phyloP scores from a whole-genome alignment of 2,797 vertebrate species.

The Sebastes hubbsi region DNA sequence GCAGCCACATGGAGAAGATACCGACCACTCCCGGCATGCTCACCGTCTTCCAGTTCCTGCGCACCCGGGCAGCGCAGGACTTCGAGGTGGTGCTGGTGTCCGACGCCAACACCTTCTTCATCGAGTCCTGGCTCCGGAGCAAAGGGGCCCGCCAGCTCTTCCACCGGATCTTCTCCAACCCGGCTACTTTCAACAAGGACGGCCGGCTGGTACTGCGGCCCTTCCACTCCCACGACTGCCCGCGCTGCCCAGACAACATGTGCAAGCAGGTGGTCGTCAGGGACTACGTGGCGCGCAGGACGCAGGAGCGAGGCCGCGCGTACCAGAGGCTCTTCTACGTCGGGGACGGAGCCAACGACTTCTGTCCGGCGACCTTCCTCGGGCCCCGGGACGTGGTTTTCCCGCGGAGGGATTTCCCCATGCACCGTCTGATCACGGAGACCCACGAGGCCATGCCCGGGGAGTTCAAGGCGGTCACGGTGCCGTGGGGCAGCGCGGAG shows the following conservation, averaged over 20 bases:
- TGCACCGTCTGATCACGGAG: conserved; percentile 92
- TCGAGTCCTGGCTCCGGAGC: conserved; percentile 88
- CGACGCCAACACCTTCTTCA: conserved; percentile 93
- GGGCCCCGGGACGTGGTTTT: conserved; percentile 87
- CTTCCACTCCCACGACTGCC: conserved; percentile 92
- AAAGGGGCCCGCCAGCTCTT: conserved; percentile 85
- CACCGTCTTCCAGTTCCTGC: conserved; percentile 89
- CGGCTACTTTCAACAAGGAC: conserved; percentile 86
- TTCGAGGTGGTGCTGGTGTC: conserved; percentile 94
- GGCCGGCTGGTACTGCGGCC: conserved; percentile 89
- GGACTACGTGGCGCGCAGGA: conserved; percentile 88
- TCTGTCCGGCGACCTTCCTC: conserved; percentile 88
- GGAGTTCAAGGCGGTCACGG: conserved; percentile 87
- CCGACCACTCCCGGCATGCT: conserved; percentile 91
- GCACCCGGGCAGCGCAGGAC: conserved; percentile 83
- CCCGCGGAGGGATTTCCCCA: conserved; percentile 90
- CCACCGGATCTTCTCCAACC: conserved; percentile 92
- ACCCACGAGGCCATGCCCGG: conserved; percentile 86
- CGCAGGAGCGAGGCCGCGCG: conserved; percentile 83
- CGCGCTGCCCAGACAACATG: conserved; percentile 92
- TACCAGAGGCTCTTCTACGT: conserved; percentile 92
- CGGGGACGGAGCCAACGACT: conserved; percentile 96
- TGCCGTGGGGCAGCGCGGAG: conserved; percentile 89
- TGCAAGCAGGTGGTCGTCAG: conserved; percentile 92
- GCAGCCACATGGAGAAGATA: conserved; percentile 87